A percentile compares a stretch with the other conserved stretches of the same genome.
Conservation (phyloP, 2,888 invertebrate genomes). For the Idaea dimidiata region DNA sequence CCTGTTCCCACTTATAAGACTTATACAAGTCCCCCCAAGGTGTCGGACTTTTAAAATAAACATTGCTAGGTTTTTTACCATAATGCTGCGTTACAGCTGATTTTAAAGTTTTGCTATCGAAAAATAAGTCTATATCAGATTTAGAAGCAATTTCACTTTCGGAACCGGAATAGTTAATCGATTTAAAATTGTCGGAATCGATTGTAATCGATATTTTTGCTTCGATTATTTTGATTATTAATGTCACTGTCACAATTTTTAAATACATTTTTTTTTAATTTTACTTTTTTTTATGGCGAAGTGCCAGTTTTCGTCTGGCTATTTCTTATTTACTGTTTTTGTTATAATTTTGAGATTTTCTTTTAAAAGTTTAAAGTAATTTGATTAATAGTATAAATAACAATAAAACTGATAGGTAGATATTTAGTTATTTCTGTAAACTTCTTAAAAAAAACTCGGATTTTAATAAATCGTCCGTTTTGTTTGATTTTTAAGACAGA, state of each 20-base stretch:
- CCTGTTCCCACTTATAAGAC: conserved; percentile 54
- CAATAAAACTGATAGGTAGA: no score
- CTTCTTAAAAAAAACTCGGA: no score
- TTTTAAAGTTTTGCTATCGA: conserved; percentile 38
- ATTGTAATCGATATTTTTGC: conserved; percentile 50
- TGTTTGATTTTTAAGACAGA: neutral
- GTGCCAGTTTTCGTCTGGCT: no score
- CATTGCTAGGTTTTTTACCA: conserved; percentile 42
- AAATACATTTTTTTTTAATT: conserved; percentile 18
- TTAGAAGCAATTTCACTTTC: conserved; percentile 43
- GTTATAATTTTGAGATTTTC: neutral
- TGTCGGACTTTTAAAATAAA: conserved; percentile 58
- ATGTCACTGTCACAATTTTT: conserved; percentile 12
- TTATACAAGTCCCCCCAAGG: conserved; percentile 67
- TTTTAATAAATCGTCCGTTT: neutral
- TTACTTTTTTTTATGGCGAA: neutral
- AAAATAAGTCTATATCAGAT: conserved; percentile 49
- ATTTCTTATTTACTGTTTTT: neutral
- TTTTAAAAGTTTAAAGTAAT: no score
- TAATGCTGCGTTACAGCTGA: conserved; percentile 45
- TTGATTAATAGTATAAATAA: no score
- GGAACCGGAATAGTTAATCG: conserved; percentile 42
- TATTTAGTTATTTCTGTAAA: no score
- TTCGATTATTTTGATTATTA: conserved; percentile 24
- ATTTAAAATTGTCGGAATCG: conserved; percentile 29